Evolutionary conservation across 2,113 vertebrate species (phyloP), one percentile per base, ranked within the genome.

Genomic region (Grantiella picta): DNA sequence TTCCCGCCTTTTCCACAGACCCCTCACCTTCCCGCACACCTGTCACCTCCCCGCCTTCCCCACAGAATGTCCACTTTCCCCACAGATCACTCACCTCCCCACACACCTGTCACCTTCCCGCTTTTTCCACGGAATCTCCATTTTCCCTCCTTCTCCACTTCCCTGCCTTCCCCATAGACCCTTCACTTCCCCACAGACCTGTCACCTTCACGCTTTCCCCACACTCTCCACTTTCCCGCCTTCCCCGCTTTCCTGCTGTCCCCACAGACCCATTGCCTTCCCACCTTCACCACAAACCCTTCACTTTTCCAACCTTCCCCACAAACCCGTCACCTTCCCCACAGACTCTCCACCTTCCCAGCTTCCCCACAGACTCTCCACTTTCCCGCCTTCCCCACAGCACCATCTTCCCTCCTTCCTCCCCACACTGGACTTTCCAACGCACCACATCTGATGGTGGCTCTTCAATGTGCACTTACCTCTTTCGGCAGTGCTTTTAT

Each of bases 391-490:
- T 42, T 71, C 36, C 50, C 29, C 47, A 1, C n/a, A 3, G 7
- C 5, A 2, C 76, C 66, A 45, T 20, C 44, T 45, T 45, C 44
- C 44, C 44, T 4, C 44, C 44, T 17, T 44, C 42, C 42, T 52
- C 33, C 28, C 14, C 54, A 4, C 29, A 2, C 0, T 15, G 50
- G 5, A 11, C 82, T 56, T 10, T 10, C 49, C 24, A 13, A 23
- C 12, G 0, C 9, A 7, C 11, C 35, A 1, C 3, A 2, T 27
- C 40, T 45, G 61, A 10, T 9, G 36, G 23, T 14, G 72, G 63
- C 38, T 38, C 17, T 42, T 44, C n/a, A 15, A 23, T 2, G 5
- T 27, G 31, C 16, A 10, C 38, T 69, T 65, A 36, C 53, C 45
- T 50, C 1, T 28, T 42, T 28, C 5, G 5, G 18, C 38, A 28